A percentile compares a stretch with the other conserved stretches of the same genome.
phyloP scores from a whole-genome alignment of 2,113 vertebrate genomes.

The Peromyscus polionotus region DNA sequence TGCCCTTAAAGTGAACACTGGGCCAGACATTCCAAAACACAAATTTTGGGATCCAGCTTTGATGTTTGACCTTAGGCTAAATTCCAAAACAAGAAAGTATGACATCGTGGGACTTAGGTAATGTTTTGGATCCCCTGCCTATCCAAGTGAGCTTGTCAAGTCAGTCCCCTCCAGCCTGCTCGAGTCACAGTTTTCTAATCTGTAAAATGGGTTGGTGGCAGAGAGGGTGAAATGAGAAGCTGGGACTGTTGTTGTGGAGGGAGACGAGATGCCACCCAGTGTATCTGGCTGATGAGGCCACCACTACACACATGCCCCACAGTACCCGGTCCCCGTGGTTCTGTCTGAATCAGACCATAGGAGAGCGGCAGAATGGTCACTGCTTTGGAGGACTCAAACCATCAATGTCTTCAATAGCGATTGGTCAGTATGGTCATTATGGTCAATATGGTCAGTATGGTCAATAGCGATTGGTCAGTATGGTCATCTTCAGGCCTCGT shows the following conservation, averaged over 20 bases:
- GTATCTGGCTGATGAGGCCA: not conserved
- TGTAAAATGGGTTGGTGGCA: not conserved
- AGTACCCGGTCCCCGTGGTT: not conserved
- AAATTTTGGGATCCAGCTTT: not conserved
- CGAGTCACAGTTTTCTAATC: conserved; percentile 5
- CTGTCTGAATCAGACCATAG: not conserved
- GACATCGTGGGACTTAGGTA: not conserved
- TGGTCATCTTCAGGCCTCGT: not conserved
- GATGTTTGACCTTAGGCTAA: conserved; percentile 23
- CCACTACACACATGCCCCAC: not conserved
- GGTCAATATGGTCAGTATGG: too few relatives aligned
- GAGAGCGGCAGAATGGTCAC: not conserved
- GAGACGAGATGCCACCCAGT: not conserved
- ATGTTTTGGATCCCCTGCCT: not conserved
- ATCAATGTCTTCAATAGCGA: not conserved
- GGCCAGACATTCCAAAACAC: conserved; percentile 23
- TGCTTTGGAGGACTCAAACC: not conserved
- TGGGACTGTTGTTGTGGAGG: not conserved
- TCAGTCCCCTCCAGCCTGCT: not conserved
- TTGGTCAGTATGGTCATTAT: not conserved
- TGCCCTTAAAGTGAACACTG: conserved; percentile 46
- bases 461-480: not conserved
- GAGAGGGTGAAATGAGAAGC: not conserved
- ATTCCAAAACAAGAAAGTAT: not conserved
- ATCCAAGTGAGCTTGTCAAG: not conserved